Percentiles rank a stretch among this genome's conserved stretches.
Evolutionary conservation across 2,797 vertebrate genomes (phyloP).

Genomic region (Coregonus sp.): DNA sequence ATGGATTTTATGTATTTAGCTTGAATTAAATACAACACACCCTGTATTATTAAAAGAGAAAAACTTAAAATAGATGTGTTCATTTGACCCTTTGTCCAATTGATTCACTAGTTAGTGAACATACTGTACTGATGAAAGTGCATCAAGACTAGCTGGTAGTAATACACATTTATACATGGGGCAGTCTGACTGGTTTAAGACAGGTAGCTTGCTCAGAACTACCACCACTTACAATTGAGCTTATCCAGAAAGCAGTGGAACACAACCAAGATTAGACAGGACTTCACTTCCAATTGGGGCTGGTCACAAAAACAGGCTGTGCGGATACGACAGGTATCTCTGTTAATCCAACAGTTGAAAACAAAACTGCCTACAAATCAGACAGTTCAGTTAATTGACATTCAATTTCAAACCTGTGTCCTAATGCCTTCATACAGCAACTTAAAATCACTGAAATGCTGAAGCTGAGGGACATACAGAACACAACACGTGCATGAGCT

Average conservation of each 20-base stretch:
- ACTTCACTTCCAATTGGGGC: conserved; percentile 68
- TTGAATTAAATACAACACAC: not conserved
- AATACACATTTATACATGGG: not conserved
- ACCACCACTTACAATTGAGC: conserved; percentile 39
- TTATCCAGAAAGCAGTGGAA: conserved; percentile 26
- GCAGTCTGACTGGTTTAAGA: conserved; percentile 14
- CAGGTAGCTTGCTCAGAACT: conserved; percentile 41
- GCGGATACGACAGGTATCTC: conserved; percentile 72
- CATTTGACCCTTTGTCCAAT: not conserved
- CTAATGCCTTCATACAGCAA: not conserved
- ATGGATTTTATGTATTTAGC: not conserved
- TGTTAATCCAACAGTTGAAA: conserved; percentile 56
- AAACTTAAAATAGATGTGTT: too few relatives aligned
- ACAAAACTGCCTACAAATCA: conserved; percentile 52
- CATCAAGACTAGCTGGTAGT: not conserved
- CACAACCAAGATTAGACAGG: conserved; percentile 55
- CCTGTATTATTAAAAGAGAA: not conserved
- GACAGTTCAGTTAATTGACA: conserved; percentile 62
- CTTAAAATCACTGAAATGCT: not conserved
- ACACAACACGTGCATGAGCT: not conserved
- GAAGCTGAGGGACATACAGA: not conserved
- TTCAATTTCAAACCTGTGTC: conserved; percentile 44
- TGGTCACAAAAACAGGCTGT: conserved; percentile 39
- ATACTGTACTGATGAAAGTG: not conserved
- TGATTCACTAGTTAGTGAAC: not conserved